Evolutionary conservation across 2,888 invertebrate species (phyloP), one percentile per base, ranked within the genome.

Genomic region (Euclidia mi): DNA sequence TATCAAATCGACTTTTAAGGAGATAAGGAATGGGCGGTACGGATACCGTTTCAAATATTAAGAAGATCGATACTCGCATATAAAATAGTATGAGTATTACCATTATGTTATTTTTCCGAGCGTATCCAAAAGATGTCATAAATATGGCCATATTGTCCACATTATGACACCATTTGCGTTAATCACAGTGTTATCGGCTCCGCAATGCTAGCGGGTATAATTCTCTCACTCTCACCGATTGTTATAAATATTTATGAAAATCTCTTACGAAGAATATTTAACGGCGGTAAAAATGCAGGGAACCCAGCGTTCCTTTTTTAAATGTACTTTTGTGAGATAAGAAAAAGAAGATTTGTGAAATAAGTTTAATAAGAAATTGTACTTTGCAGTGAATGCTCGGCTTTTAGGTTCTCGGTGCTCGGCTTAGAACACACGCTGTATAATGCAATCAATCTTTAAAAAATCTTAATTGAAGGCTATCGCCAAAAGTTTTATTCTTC

Each of bases 91-190:
- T 34, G 20, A 28, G 17, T 49, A 35, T 42, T 37, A 43, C 2
- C 7, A 32, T 11, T 3, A 1, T 31, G 42, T 38, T 38, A 69
- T 69, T 65, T 61, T 67, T 50, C 40, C 45, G 42, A 17, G 35
- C 43, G 31, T 43, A 47, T 38, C 32, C 59, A 50, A 50, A 47
- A 44, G 43, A 51, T 25, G 14, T 49, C 48, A 73, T 71, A 75
- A 80, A 78, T 71, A 72, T 12, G 29, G 61, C 51, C 53, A 60
- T 65, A 65, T 53, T 44, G 59, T 55, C 71, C 55, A 65, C 61
- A 81, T 78, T 70, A 77, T 63, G 66, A 53, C 59, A 55, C 67
- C 58, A 74, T 80, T 80, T 62, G 57, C 66, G 70, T 75, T 79
- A 81, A 78, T 76, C 72, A 70, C 63, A 38, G 40, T 46, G 59